Evolutionary conservation across 2,888 invertebrate genomes (phyloP).

Genomic region (Drosophila heteroneura): DNA sequence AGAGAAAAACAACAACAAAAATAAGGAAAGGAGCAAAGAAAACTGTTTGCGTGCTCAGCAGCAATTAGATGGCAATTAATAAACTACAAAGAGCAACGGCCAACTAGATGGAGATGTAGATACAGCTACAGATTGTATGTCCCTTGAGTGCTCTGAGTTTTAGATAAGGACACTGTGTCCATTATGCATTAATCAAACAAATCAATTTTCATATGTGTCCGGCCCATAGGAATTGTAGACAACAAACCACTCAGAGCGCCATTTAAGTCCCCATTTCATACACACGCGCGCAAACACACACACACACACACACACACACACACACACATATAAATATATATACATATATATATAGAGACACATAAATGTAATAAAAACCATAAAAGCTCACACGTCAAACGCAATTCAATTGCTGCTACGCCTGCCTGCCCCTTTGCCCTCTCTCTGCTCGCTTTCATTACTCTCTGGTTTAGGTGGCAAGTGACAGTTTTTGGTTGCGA

Average conservation of each 20-base stretch:
- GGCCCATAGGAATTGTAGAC: conserved; percentile 43
- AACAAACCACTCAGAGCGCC: conserved; percentile 38
- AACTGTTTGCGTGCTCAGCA: conserved; percentile 57
- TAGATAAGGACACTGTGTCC: conserved; percentile 27
- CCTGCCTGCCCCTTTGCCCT: background rate
- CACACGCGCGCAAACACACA: background rate
- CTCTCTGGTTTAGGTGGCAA: conserved; percentile 1
- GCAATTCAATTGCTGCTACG: conserved; percentile 66
- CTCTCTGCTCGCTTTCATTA: conserved; percentile 4
- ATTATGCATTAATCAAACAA: conserved; percentile 73
- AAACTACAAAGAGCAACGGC: conserved; percentile 26
- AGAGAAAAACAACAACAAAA: background rate
- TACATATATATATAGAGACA: background rate
- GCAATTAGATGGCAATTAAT: conserved; percentile 76
- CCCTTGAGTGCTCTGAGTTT: conserved; percentile 10
- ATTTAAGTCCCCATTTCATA: conserved; percentile 6
- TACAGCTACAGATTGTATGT: background rate
- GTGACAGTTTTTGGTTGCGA: conserved; percentile 48
- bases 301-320: rapidly evolving
- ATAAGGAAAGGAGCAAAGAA: conserved; percentile 13
- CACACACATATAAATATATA: rapidly evolving
- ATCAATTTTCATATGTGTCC: conserved; percentile 71
- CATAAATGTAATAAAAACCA: conserved; percentile 79
- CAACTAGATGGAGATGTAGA: background rate
- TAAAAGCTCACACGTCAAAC: conserved; percentile 75